Base-by-base conservation (phyloP, 1,140 invertebrate genomes). In the Drosophila rufa region DNA sequence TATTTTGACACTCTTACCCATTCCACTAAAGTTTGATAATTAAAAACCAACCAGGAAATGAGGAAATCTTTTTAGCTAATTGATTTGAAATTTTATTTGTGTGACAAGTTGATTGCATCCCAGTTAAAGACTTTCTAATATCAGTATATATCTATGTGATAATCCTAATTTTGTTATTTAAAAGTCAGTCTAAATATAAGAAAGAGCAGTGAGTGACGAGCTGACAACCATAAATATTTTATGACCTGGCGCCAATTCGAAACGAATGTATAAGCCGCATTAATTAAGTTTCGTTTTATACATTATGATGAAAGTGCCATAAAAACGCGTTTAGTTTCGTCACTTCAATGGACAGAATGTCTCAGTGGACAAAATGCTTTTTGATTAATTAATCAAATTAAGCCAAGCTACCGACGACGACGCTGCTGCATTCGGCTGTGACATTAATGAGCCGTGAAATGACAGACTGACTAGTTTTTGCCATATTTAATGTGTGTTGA, bases 361-460 rank as follows among this genome's bases (percentile, higher is more conserved):
- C 33, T 22, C 11, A 45, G 55, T 46, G 27, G 33, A 40, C 36
- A 51, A 66, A 65, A 22, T 53, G 9, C 36, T 33, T 46, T 73
- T 64, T 64, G 59, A 71, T 75, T 86, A 68, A 71, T 79, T 67
- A 73, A 75, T 62, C 61, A 46, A 79, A 62, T 58, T 55, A 25
- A 58, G 48, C 30, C 53, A 51, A 55, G 27, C 48, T 53, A 56
- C 48, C n/a, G 48, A n/a, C 80, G 51, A 47, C 30, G 30, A 33
- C 62, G 48, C 62, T 33, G 55, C 50, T 43, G 51, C 77, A 67
- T 67, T 77, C 27, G 66, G 45, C 56, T 65, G 42, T 47, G 65
- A 77, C 84, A 68, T 89, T 78, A 89, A 87, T 83, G 84, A 80
- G 84, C 59, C 84, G 48, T 77, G 69, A 89, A 87, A 80, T 61